Percentiles rank a stretch among this genome's conserved stretches.
phyloP scores from a whole-genome alignment of 2,888 invertebrate species.

The Meteorus colon region DNA sequence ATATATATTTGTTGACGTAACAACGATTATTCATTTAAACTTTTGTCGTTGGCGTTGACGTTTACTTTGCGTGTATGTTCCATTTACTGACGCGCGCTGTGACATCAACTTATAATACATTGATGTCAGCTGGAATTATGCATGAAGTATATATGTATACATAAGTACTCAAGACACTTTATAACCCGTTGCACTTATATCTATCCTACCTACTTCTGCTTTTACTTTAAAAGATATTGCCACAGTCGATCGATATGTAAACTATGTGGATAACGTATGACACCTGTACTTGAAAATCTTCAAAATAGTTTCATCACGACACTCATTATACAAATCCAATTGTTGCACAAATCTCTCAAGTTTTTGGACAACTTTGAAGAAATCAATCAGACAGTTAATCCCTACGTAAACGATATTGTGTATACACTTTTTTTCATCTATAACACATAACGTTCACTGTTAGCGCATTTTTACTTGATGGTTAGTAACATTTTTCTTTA shows the following conservation, averaged over 20 bases:
- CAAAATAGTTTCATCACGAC: not conserved
- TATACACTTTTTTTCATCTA: not conserved
- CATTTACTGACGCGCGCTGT: conserved; percentile 15
- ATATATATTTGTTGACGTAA: not conserved
- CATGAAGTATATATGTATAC: conserved; percentile 43
- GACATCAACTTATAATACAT: conserved; percentile 34
- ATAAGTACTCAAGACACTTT: conserved; percentile 50
- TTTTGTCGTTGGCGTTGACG: conserved; percentile 8
- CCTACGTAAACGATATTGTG: not conserved
- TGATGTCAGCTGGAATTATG: conserved; percentile 39
- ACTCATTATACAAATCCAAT: not conserved
- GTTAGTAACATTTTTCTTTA: conserved; percentile 47
- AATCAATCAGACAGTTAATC: not conserved
- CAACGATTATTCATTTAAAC: not conserved
- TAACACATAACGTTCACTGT: not conserved
- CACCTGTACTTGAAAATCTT: not conserved
- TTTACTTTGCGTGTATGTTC: conserved; percentile 14
- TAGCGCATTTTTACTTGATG: conserved; percentile 45
- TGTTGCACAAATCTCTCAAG: not conserved
- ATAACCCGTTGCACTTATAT: conserved; percentile 54
- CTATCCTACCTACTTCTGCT: conserved; percentile 35
- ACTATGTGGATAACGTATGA: not conserved
- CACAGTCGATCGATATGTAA: conserved; percentile 12
- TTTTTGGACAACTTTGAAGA: not conserved
- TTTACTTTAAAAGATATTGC: not conserved